These are phyloP conservation scores for Odontophorus gujanensis DNA, from an alignment of 2,113 vertebrate genomes.

Conservation along the genomic window DNA sequence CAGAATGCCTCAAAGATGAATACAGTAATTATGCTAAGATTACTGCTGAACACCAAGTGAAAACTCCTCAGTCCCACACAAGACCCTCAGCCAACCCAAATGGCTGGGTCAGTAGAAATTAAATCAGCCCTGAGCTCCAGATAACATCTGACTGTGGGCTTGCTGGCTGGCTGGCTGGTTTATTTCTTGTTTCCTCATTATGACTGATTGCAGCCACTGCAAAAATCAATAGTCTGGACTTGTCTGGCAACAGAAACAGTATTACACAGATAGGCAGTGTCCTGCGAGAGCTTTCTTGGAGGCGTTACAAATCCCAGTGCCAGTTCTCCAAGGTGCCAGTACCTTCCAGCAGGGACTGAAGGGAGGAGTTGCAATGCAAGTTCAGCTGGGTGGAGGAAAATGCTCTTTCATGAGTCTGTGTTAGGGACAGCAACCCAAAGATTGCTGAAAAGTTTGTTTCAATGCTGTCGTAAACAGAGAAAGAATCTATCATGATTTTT, in stretches of 20 bases:
- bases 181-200: slow-evolving; percentile 57
- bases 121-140: slow-evolving; percentile 46
- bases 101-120: slow-evolving; percentile 75
- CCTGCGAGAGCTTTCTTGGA: slow-evolving; percentile 43
- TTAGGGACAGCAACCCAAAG: not conserved
- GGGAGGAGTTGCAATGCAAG: accelerated
- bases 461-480: not conserved
- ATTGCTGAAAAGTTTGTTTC: not conserved
- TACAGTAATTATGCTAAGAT: slow-evolving; percentile 30
- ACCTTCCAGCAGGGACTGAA: not conserved
- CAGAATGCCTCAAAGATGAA: slow-evolving; percentile 18
- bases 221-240: slow-evolving; percentile 73
- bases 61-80: not conserved
- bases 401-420: accelerated
- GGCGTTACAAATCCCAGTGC: slow-evolving; percentile 45
- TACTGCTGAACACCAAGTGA: not conserved
- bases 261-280: slow-evolving; percentile 38
- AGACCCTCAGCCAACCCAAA: slow-evolving; percentile 17
- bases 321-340: not conserved
- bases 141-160: slow-evolving; percentile 61
- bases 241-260: slow-evolving; percentile 35
- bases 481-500: not conserved
- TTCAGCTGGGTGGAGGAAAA: not conserved
- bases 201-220: slow-evolving; percentile 69
- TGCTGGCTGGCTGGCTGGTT: slow-evolving; percentile 56